Percentiles rank a stretch among this genome's conserved stretches.
Conservation (phyloP, 2,888 invertebrate genomes). For the Cephonodes hylas region DNA sequence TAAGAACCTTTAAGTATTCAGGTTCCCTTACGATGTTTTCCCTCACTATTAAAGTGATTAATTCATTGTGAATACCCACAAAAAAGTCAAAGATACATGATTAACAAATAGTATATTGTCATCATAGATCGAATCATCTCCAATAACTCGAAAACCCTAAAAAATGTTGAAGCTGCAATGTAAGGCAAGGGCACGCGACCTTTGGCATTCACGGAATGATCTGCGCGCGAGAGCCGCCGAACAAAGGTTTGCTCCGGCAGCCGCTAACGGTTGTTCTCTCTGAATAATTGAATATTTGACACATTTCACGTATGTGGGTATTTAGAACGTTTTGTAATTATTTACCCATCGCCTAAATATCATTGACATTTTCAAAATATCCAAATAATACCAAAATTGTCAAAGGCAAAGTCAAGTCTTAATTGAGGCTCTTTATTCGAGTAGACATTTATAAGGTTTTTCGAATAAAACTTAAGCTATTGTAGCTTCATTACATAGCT, state of each 20-base stretch:
- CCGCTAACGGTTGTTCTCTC: constrained; percentile 26
- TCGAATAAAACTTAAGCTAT: too few relatives aligned
- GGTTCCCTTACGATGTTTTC: too few relatives aligned
- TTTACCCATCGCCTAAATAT: constrained; percentile 17
- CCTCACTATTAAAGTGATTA: too few relatives aligned
- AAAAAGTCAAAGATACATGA: too few relatives aligned
- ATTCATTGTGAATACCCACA: too few relatives aligned
- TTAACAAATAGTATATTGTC: neutral
- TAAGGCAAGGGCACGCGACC: constrained; percentile 37
- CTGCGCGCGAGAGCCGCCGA: constrained; percentile 30
- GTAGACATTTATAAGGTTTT: too few relatives aligned
- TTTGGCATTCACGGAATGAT: constrained; percentile 50
- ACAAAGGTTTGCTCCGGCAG: constrained; percentile 33
- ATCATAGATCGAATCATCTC: neutral
- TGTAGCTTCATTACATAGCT: too few relatives aligned
- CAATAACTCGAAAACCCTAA: neutral
- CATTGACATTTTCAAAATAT: constrained; percentile 7
- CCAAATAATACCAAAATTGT: neutral
- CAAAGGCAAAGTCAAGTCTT: too few relatives aligned
- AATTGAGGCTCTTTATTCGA: too few relatives aligned
- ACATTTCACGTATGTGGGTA: constrained; percentile 21
- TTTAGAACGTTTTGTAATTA: constrained; percentile 32
- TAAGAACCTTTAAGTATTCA: too few relatives aligned
- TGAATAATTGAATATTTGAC: constrained; percentile 46
- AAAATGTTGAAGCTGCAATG: constrained; percentile 8